Percentiles rank a stretch among this genome's conserved stretches.
Evolutionary conservation across 2,888 invertebrate species (phyloP).

Genomic region (Lamproptera curius): DNA sequence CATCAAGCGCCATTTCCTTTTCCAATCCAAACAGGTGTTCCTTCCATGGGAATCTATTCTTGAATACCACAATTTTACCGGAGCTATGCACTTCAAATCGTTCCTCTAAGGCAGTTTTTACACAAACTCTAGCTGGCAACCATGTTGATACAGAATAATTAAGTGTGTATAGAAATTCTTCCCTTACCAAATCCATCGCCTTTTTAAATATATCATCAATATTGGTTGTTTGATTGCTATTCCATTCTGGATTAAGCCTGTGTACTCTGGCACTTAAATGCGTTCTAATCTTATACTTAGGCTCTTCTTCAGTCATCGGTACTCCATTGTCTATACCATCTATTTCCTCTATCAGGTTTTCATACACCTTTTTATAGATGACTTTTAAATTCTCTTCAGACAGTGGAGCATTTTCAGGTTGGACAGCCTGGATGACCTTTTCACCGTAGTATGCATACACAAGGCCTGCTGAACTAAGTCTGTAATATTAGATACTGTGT

Average conservation of each 20-base stretch:
- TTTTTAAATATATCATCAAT: conserved; percentile 82
- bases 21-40: conserved; percentile 92
- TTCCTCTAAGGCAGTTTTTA: conserved; percentile 83
- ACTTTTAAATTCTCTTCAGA: conserved; percentile 70
- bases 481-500: no score
- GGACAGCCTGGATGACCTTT: conserved; percentile 82
- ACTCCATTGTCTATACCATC: conserved; percentile 99
- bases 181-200: conserved; percentile 87
- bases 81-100: conserved; percentile 83
- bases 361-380: conserved; percentile 87
- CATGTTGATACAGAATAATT: conserved; percentile 82
- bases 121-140: conserved; percentile 91
- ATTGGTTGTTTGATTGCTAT: conserved; percentile 73
- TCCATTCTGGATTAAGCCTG: conserved; percentile 92
- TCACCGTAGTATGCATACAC: conserved; percentile 94
- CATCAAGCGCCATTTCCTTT: conserved; percentile 80
- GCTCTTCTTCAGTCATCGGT: conserved; percentile 85
- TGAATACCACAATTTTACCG: conserved; percentile 89
- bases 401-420: conserved; percentile 52
- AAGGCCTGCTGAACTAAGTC: conserved; percentile 96
- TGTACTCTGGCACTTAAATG: conserved; percentile 86
- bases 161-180: conserved; percentile 87
- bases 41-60: conserved; percentile 91
- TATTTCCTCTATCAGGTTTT: conserved; percentile 92
- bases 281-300: conserved; percentile 87